Conservation (phyloP, 2,797 vertebrate species). For the Streptopelia turtur region DNA sequence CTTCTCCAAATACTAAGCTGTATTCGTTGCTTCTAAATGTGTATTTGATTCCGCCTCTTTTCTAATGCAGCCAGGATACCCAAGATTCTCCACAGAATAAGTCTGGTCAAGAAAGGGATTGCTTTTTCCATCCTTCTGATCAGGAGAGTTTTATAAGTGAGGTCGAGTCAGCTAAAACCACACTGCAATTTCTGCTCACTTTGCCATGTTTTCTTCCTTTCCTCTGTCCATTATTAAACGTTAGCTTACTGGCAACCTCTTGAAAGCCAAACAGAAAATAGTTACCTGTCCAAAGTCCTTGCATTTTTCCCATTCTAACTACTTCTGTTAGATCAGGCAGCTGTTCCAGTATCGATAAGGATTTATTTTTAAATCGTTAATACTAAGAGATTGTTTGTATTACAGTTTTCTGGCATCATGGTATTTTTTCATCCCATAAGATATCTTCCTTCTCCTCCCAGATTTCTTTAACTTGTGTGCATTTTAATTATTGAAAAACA, state of each 20-base stretch:
- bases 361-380: background rate
- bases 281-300: background rate
- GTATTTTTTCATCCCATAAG: background rate
- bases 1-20: background rate
- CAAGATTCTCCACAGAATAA: background rate
- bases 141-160: background rate
- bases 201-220: background rate
- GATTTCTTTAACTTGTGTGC: slow-evolving; percentile 6
- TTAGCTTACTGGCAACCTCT: background rate
- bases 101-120: background rate
- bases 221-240: background rate
- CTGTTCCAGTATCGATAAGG: background rate
- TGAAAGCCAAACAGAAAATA: background rate
- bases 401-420: background rate
- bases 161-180: background rate
- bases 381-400: background rate
- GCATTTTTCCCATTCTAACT: background rate
- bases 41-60: background rate
- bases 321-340: background rate
- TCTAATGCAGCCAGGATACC: background rate
- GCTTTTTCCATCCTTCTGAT: background rate
- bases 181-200: background rate
- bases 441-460: accelerated
- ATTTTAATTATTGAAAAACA: background rate
- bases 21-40: background rate